A percentile compares a stretch with the other conserved stretches of the same genome.
These are phyloP conservation scores for Orthosia gracilis DNA, from an alignment of 2,888 invertebrate genomes.

Conservation along the genomic window DNA sequence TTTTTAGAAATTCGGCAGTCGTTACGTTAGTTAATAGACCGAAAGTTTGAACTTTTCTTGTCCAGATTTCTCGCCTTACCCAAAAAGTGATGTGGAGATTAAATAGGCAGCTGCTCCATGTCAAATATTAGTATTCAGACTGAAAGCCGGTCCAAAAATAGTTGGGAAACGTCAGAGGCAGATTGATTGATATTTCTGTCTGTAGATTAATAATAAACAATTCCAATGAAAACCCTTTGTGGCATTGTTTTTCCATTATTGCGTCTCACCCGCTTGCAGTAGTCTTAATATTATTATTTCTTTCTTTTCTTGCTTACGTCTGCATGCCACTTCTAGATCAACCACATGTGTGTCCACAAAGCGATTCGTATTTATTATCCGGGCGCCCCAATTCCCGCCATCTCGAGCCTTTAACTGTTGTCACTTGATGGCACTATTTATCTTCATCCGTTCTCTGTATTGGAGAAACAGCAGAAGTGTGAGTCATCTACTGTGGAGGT, in stretches of 20 bases:
- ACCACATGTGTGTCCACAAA: constrained; percentile 15
- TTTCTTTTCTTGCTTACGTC: neutral
- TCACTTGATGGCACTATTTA: constrained; percentile 57
- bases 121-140: too few species aligned
- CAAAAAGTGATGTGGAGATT: too few species aligned
- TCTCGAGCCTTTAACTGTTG: constrained; percentile 44
- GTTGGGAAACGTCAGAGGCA: neutral
- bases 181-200: neutral
- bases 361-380: constrained; percentile 60
- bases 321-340: constrained; percentile 38
- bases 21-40: too few species aligned
- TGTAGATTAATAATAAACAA: neutral
- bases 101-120: too few species aligned
- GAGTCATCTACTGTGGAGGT: neutral
- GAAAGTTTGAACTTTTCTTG: too few species aligned
- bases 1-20: too few species aligned
- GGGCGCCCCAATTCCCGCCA: constrained; percentile 27
- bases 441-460: constrained; percentile 47
- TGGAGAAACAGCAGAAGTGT: constrained; percentile 5
- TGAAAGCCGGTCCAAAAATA: too few species aligned
- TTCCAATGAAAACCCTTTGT: neutral
- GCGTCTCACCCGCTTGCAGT: too few species aligned
- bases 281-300: neutral
- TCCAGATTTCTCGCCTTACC: too few species aligned
- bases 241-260: neutral